Conservation (phyloP, 1,140 invertebrate genomes). For the Lasioglossum baleicum region DNA sequence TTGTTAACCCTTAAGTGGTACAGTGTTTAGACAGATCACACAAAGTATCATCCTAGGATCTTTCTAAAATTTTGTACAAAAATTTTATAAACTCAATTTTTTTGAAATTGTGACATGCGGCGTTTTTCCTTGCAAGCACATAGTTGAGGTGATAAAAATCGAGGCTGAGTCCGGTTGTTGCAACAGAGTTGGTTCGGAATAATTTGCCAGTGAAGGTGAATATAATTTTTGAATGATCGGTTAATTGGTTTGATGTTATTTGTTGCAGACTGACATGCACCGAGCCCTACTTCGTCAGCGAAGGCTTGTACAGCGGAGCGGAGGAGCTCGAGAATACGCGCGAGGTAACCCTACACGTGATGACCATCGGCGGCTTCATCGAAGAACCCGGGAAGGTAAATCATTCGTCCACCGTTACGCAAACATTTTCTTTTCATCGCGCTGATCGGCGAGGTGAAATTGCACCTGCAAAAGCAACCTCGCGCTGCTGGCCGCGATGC, state of each 20-base stretch:
- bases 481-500: not conserved
- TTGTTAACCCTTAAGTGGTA: too few relatives aligned
- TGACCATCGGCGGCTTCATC: constrained; percentile 80
- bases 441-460: constrained; percentile 11
- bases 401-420: constrained; percentile 8
- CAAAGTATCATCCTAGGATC: too few relatives aligned
- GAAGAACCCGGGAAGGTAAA: constrained; percentile 68
- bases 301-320: constrained; percentile 84
- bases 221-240: not conserved
- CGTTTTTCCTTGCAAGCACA: too few relatives aligned
- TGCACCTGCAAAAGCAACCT: not conserved
- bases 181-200: too few relatives aligned
- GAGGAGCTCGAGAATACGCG: constrained; percentile 81
- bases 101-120: too few relatives aligned
- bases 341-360: constrained; percentile 82
- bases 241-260: constrained; percentile 27
- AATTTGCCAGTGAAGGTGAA: too few relatives aligned
- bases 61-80: too few relatives aligned
- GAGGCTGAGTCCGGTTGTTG: too few relatives aligned
- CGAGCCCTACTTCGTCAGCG: constrained; percentile 91
- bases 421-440: constrained; percentile 30
- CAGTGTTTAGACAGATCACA: too few relatives aligned
- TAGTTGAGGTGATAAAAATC: too few relatives aligned
- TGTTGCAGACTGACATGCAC: constrained; percentile 82
- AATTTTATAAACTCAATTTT: too few relatives aligned